Percentiles rank a stretch among this genome's conserved stretches.
Evolutionary conservation across 1,140 invertebrate species (phyloP).

Genomic region (Coenobita brevimanus): DNA sequence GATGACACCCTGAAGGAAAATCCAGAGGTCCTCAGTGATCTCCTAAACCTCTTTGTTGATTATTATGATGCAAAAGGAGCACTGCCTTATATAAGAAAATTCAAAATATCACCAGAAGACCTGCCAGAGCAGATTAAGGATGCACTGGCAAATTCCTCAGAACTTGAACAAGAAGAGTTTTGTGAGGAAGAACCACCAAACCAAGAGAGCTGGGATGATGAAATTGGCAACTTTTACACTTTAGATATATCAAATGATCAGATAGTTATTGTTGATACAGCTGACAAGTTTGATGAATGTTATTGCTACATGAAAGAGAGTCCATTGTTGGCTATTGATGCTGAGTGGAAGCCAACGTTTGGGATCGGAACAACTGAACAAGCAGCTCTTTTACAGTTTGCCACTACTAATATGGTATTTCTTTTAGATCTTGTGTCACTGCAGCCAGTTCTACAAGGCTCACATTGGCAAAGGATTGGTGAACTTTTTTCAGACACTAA

Average conservation of each 20-base stretch:
- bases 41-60: constrained; percentile 39
- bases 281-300: constrained; percentile 17
- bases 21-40: constrained; percentile 9
- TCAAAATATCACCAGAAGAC: neutral
- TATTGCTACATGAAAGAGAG: neutral
- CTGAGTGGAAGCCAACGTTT: constrained; percentile 54
- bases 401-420: constrained; percentile 19
- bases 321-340: constrained; percentile 30
- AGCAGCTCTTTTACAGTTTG: constrained; percentile 44
- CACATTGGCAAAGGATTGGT: constrained; percentile 38
- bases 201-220: constrained; percentile 34
- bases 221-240: constrained; percentile 1
- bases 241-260: constrained; percentile 29
- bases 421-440: constrained; percentile 41
- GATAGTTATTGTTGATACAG: constrained; percentile 20
- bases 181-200: neutral
- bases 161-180: neutral
- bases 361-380: constrained; percentile 35
- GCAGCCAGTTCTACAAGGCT: constrained; percentile 15
- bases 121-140: constrained; percentile 20
- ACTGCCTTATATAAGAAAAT: constrained; percentile 24
- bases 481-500: constrained; percentile 41
- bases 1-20: constrained; percentile 44
- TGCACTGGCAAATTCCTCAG: neutral
- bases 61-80: constrained; percentile 38